Percentiles rank a stretch among this genome's conserved stretches.
phyloP scores from a whole-genome alignment of 2,888 invertebrate genomes.

The Neelides folsomi region DNA sequence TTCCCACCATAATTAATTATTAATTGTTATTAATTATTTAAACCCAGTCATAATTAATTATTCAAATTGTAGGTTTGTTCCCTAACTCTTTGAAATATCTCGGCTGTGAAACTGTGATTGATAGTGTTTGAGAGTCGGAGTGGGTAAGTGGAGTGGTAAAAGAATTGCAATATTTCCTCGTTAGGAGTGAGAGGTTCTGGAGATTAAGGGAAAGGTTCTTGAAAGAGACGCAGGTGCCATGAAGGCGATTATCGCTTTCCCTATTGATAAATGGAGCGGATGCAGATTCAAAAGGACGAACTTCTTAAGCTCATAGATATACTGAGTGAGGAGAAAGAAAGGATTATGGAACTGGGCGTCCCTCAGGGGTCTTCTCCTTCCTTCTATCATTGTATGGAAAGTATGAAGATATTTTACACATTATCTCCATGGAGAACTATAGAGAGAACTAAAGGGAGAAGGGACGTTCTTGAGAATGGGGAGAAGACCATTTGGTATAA shows the following conservation, averaged over 20 bases:
- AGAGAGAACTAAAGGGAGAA: not conserved
- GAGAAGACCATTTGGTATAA: not conserved
- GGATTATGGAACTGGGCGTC: not conserved
- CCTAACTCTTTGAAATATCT: no score
- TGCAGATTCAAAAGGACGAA: not conserved
- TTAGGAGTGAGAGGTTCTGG: not conserved
- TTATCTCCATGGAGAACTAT: not conserved
- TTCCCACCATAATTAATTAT: no score
- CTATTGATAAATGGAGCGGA: conserved; percentile 9
- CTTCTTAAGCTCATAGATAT: no score
- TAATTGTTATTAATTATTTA: no score
- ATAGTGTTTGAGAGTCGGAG: no score
- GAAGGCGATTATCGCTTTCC: conserved; percentile 8
- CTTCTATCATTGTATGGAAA: no score
- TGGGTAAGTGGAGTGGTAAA: no score
- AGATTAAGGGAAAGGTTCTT: conserved; percentile 1
- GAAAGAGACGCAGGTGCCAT: conserved; percentile 8
- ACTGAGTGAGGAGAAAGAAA: not conserved
- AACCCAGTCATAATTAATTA: no score
- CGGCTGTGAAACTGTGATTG: no score
- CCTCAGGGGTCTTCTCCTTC: not conserved
- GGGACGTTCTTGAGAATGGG: not conserved
- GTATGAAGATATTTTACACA: not conserved
- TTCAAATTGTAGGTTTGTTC: no score
- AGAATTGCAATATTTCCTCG: no score